Evolutionary conservation across 2,113 vertebrate species (phyloP), one percentile per base, ranked within the genome.

Genomic region (Apteryx owenii): DNA sequence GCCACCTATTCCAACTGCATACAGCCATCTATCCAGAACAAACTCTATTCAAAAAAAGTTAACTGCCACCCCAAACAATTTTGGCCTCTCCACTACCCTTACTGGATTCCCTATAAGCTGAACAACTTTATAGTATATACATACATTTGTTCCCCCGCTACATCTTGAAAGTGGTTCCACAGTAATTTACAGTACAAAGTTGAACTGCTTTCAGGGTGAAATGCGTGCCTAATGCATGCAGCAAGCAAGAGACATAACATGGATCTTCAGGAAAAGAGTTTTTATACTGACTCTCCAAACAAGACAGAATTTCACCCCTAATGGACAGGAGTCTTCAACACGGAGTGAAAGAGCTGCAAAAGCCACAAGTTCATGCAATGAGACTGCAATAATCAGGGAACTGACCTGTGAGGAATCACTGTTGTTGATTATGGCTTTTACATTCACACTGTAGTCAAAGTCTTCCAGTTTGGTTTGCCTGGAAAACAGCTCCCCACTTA

Each of bases 401-500:
- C 98, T 97, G 66, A 98, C 98, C 97, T 98, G 97, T 66, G 98
- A 98, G 29, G 97, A 97, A 38, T 95, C 1, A 0, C 97, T 98
- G 48, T 95, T 93, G 89, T 98, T 96, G 71, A 98, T 12, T 70
- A 86, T 64, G 46, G 98, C 88, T 95, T 94, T 98, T 44, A 97
- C 94, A 56, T 68, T 96, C 71, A 97, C 78, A 38, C 91, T 58
- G 36, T 98, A 98, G 89, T 98, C 96, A 73, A 98, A 98, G 17
- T 88, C 95, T 26, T 91, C 95, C 85, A 42, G 90, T 50, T 93
- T 94, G 88, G 88, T 94, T 76, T 87, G 80, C 65, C 50, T 97
- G 97, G 98, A 98, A 76, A 96, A 66, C n/a, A 98, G 36, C 36
- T 98, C 97, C 69, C 97, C 98, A n/a, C 98, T 97, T 90, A 99